Base-by-base conservation (phyloP, 2,888 invertebrate genomes). In the Spilosoma lubricipeda region DNA sequence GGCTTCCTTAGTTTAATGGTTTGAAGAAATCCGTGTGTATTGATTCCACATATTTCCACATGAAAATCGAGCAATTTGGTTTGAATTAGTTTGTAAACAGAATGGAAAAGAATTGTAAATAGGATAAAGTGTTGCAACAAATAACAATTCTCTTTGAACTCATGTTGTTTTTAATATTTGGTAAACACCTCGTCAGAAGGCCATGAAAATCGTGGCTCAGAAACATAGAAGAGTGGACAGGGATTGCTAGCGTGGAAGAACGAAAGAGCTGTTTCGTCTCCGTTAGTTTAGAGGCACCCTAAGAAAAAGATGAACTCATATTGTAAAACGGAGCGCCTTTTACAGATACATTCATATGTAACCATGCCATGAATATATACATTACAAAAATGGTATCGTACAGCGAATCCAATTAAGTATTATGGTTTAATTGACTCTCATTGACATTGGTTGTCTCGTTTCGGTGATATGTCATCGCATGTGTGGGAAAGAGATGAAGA, bases 371-470 rank as follows among this genome's bases (percentile, higher is more conserved):
- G 39, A 67, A 67, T 67, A 59, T 23, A 70, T 64, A 63, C n/a
- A 64, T 70, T 42, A 70, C 63, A 70, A 59, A 63, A 85, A 80
- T 75, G 75, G 75, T 77, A 72, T 77, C 80, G 77, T 79, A 74
- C 80, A 74, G 82, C 81, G 81, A 85, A 84, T 80, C 84, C 81
- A 85, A 86, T 86, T 86, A 83, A 86, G 74, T 78, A 79, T 76
- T 68, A 81, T 80, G 77, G 78, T 85, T 71, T 90, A 91, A 92
- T 91, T 91, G 88, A 84, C 86, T 83, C 87, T 90, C 88, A 91
- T 92, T 91, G 90, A 87, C 87, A 84, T 87, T 85, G 85, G 85
- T 87, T 81, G 71, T 88, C 87, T 87, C 89, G 74, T 80, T 79
- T 90, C 80, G 64, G 76, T 83, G 30, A 64, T 76, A 71, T 20